phyloP scores from a whole-genome alignment of 2,888 invertebrate genomes.

The Caenorhabditis sp. region DNA sequence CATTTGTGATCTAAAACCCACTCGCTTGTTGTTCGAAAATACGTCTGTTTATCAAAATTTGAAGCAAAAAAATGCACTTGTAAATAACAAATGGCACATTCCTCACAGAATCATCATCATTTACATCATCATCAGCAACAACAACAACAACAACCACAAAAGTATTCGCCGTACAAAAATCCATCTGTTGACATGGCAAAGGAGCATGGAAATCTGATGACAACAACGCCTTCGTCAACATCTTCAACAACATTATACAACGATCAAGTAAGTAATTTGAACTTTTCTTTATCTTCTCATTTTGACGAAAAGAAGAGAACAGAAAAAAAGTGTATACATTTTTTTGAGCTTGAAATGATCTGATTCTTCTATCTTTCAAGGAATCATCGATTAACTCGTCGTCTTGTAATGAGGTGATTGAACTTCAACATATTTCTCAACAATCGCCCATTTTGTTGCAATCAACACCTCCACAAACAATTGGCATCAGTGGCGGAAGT shows the following conservation, averaged over 20 bases:
- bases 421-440: not conserved
- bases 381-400: slow-evolving; percentile 26
- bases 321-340: not conserved
- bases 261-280: slow-evolving; percentile 3
- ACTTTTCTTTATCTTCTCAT: not conserved
- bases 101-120: not conserved
- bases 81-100: not conserved
- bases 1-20: no score
- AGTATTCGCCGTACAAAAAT: slow-evolving; percentile 2
- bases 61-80: not conserved
- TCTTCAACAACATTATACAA: not conserved
- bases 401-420: slow-evolving; percentile 6
- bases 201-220: not conserved
- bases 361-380: slow-evolving; percentile 15
- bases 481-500: not conserved
- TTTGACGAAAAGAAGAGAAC: not conserved
- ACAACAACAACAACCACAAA: not conserved
- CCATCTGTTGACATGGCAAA: slow-evolving; percentile 4
- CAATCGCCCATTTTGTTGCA: not conserved
- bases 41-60: not conserved
- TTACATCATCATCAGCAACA: no score
- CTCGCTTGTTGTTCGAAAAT: no score
- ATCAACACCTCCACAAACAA: not conserved
- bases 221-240: not conserved
- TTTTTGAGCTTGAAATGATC: slow-evolving; percentile 1